Evolutionary conservation across 2,888 invertebrate genomes (phyloP).

Genomic region (Sturmia bella): DNA sequence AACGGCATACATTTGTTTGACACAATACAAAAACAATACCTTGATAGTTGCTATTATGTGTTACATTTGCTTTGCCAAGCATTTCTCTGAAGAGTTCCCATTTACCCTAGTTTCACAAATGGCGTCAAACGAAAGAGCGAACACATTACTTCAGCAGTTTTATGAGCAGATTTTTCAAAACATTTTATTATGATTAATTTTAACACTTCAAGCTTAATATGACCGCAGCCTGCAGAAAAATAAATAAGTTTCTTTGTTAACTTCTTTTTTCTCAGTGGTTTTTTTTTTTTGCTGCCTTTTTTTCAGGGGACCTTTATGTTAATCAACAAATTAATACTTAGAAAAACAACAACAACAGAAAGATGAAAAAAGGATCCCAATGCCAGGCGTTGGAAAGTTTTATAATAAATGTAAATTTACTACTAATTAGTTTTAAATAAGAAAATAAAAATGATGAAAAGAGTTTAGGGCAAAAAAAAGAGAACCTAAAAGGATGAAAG

Average conservation of each 20-base stretch:
- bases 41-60: no score
- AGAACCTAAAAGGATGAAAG: constrained; percentile 12
- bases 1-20: no score
- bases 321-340: constrained; percentile 68
- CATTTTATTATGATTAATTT: constrained; percentile 66
- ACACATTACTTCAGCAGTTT: background rate
- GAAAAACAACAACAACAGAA: constrained; percentile 17
- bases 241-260: constrained; percentile 27
- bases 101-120: background rate
- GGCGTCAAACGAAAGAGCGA: background rate
- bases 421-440: constrained; percentile 58
- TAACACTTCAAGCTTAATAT: constrained; percentile 66
- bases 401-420: constrained; percentile 66
- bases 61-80: no score
- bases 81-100: no score
- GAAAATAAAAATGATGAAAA: background rate
- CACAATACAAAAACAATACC: no score
- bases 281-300: background rate
- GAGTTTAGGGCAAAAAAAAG: background rate
- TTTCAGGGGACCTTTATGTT: constrained; percentile 57
- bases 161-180: background rate
- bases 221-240: constrained; percentile 40
- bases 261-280: background rate
- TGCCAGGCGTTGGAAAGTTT: constrained; percentile 56
- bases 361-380: constrained; percentile 21